These are phyloP conservation scores for Nansenia antarctica DNA, from an alignment of 2,113 vertebrate genomes.

Conservation along the genomic window DNA sequence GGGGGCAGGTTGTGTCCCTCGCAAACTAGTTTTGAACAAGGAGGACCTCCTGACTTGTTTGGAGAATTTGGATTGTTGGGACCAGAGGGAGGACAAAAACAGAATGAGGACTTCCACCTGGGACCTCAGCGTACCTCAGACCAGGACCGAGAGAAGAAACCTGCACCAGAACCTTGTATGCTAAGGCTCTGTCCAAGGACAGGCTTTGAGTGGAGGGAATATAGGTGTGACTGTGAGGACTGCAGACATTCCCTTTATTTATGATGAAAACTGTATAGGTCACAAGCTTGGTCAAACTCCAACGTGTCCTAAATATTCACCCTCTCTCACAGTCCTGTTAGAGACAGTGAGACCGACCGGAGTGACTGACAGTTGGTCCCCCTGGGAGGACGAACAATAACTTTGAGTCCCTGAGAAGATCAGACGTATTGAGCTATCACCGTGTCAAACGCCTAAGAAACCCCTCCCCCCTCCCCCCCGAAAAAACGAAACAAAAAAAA, in stretches of 20 bases:
- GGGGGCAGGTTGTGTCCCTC: constrained; percentile 47
- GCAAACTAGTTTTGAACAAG: constrained; percentile 43
- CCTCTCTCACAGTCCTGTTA: neutral
- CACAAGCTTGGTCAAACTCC: neutral
- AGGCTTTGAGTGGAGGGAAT: neutral
- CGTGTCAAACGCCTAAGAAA: constrained; percentile 1
- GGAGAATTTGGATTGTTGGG: constrained; percentile 63
- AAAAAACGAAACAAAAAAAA: too few species aligned
- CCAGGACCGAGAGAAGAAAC: too few species aligned
- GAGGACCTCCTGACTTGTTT: constrained; percentile 39
- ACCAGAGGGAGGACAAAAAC: constrained; percentile 63
- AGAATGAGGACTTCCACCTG: constrained; percentile 70
- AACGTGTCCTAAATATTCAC: neutral
- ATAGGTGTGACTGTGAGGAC: neutral
- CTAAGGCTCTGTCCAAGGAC: too few species aligned
- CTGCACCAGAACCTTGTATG: neutral
- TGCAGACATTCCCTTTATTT: neutral
- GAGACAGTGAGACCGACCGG: neutral
- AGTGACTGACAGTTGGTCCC: neutral
- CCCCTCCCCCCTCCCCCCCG: too few species aligned
- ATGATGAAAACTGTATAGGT: neutral
- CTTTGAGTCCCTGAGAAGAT: neutral
- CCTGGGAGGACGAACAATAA: neutral
- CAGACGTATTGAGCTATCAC: neutral
- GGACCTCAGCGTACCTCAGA: too few species aligned